phyloP scores from a whole-genome alignment of 2,888 invertebrate genomes.

The Anaspis maculata region DNA sequence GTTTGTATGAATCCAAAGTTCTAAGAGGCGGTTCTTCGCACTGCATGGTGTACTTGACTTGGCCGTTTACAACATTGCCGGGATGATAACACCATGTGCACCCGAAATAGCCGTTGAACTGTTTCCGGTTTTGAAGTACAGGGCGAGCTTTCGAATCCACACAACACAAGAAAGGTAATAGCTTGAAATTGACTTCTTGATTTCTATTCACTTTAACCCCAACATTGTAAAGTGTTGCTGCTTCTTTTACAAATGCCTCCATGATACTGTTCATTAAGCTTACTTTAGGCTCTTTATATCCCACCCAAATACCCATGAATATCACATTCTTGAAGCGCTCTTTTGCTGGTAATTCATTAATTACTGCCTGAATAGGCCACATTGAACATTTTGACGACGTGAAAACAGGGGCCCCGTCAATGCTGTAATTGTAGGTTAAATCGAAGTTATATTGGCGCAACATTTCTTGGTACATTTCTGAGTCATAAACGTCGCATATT shows the following conservation, averaged over 20 bases:
- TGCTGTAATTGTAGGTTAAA: neutral
- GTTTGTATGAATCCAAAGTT: neutral
- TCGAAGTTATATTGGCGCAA: neutral
- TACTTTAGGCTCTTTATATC: neutral
- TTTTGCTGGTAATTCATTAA: conserved; percentile 1
- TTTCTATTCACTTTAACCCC: neutral
- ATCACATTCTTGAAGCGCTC: neutral
- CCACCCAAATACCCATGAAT: neutral
- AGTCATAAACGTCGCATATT: neutral
- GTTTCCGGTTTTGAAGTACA: conserved; percentile 1
- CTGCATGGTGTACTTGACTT: neutral
- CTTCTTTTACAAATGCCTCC: neutral
- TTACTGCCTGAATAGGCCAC: neutral
- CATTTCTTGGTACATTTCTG: neutral
- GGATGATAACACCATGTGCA: conserved; percentile 1
- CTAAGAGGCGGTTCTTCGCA: neutral
- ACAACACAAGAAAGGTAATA: neutral
- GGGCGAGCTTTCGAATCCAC: conserved; percentile 1
- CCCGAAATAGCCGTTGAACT: conserved; percentile 1
- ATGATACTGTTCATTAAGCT: neutral
- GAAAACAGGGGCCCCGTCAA: conserved; percentile 1
- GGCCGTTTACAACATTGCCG: neutral
- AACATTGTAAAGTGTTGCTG: neutral
- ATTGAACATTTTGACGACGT: neutral
- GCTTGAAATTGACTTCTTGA: neutral